Evolutionary conservation across 2,113 vertebrate species (phyloP), one percentile per base, ranked within the genome.

Genomic region (Anoplopoma fimbria): DNA sequence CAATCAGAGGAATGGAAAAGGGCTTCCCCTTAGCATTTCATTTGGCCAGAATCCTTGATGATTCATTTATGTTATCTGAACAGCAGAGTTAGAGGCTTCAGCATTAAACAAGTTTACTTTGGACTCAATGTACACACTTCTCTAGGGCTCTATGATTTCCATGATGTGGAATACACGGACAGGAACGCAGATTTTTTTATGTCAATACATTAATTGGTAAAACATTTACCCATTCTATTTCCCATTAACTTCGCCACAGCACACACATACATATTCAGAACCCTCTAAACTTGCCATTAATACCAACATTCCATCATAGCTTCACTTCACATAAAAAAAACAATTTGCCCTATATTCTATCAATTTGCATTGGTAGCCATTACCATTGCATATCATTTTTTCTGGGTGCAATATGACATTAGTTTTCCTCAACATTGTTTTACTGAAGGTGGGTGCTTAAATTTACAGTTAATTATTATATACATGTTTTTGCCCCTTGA

Each of bases 31-130:
- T 36, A 51, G 8, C 34, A 38, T 79, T 79, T 62, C 49, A 75
- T 82, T 57, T 74, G 47, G 45, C 72, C 57, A n/a, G 51, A 67
- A 45, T 80, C 68, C 31, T 69, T 57, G 34, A 75, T 86, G 36
- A 80, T 76, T 87, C 21, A 86, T 86, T 83, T 27, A 60, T 63
- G 62, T 64, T 47, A 42, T 53, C 45, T 49, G 34, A 82, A 33
- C 14, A 49, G 55, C 62, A 51, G 34, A 47, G 49, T 53, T 34
- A 6, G 57, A 70, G 36, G 29, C 81, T 51, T 77, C 47, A 6
- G 49, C 63, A 60, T 31, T 34, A 49, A 45, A 71, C 19, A 47
- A 4, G 12, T 34, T 21, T 38, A 0, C 38, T 47, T 25, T 69
- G 49, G 31, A 64, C 51, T 58, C 31, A 10, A 40, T 29, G 25